Percentiles rank a stretch among this genome's conserved stretches.
These are phyloP conservation scores for Aphis craccivora DNA, from an alignment of 1,140 invertebrate genomes.

Conservation along the genomic window DNA sequence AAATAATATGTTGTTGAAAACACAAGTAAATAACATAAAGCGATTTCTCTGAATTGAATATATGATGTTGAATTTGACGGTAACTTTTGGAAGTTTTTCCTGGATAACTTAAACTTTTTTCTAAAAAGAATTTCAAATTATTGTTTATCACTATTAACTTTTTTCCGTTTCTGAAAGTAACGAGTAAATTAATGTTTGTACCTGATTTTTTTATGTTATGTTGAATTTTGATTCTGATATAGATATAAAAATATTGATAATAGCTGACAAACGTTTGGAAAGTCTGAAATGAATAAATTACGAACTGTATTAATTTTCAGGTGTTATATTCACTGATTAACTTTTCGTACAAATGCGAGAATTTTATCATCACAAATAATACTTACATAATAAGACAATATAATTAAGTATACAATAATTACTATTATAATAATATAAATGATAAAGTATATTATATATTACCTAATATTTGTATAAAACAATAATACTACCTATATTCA, in stretches of 20 bases:
- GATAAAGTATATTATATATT: not conserved
- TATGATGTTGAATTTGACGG: too few species aligned
- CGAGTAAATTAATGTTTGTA: too few species aligned
- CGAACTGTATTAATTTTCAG: not conserved
- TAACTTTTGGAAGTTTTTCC: too few species aligned
- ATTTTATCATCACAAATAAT: not conserved
- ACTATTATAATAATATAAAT: not conserved
- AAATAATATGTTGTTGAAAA: too few species aligned
- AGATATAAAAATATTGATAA: not conserved
- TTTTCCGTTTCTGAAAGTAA: too few species aligned
- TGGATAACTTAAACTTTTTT: too few species aligned
- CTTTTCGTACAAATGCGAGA: not conserved
- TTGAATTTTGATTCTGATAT: not conserved
- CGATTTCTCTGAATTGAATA: too few species aligned
- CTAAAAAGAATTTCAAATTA: too few species aligned
- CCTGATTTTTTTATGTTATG: not conserved
- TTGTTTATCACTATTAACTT: not conserved
- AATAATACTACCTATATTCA: too few species aligned
- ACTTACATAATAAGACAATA: not conserved
- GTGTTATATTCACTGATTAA: not conserved
- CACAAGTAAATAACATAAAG: too few species aligned
- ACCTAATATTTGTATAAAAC: not conserved
- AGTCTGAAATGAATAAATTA: not conserved
- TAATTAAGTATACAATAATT: not conserved
- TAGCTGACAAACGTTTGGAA: not conserved